Conservation (phyloP, 1,140 invertebrate species). For the Solenopsis fugax region DNA sequence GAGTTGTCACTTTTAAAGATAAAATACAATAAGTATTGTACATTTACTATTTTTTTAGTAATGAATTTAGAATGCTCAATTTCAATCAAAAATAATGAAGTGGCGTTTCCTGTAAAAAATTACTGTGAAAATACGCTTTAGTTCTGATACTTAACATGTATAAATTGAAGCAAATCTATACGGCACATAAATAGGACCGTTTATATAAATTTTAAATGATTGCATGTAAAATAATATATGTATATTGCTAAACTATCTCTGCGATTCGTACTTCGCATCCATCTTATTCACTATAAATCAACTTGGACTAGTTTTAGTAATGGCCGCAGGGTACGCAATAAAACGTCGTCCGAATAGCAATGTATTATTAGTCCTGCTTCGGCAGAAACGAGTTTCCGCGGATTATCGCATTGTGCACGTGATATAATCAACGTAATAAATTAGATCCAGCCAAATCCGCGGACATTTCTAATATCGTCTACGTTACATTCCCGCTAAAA, state of each 20-base stretch:
- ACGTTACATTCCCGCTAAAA: constrained; percentile 64
- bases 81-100: background rate
- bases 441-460: constrained; percentile 60
- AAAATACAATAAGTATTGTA: no score
- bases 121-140: background rate
- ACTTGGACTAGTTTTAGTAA: constrained; percentile 46
- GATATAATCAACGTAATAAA: constrained; percentile 65
- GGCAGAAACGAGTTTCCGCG: constrained; percentile 50
- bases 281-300: constrained; percentile 42
- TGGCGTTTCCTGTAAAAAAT: background rate
- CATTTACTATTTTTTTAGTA: background rate
- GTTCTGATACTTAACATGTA: background rate
- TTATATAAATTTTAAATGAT: constrained; percentile 18
- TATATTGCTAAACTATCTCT: constrained; percentile 1
- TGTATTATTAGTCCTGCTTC: constrained; percentile 40
- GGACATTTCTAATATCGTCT: constrained; percentile 62
- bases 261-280: background rate
- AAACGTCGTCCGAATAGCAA: constrained; percentile 37
- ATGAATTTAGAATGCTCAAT: background rate
- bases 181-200: background rate
- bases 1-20: no score
- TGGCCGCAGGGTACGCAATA: constrained; percentile 15
- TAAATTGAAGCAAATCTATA: constrained; percentile 3
- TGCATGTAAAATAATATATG: constrained; percentile 22
- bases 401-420: constrained; percentile 51